These are phyloP conservation scores for Nasalis larvatus DNA, from an alignment of 2,113 vertebrate species.

Conservation along the genomic window DNA sequence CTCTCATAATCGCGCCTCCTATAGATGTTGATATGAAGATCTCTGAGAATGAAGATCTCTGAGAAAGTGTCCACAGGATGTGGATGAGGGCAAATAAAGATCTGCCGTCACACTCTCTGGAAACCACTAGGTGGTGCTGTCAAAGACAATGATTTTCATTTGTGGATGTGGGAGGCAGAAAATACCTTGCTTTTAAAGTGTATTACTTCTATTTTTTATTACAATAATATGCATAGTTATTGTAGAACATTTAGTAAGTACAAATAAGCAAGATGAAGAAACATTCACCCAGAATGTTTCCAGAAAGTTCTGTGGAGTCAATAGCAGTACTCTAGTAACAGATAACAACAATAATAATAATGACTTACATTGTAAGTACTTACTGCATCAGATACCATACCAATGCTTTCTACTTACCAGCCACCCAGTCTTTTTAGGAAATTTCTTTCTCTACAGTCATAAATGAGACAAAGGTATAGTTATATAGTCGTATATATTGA, in stretches of 20 bases:
- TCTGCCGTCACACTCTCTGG: neutral
- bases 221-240: neutral
- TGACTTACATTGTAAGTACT: neutral
- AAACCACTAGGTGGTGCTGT: conserved; percentile 41
- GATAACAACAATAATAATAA: neutral
- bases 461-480: neutral
- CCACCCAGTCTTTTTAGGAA: neutral
- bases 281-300: neutral
- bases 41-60: neutral
- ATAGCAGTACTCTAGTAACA: neutral
- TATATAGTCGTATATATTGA: neutral
- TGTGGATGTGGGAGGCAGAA: neutral
- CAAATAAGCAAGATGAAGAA: neutral
- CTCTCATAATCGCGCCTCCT: neutral
- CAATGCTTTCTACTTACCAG: neutral
- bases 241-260: neutral
- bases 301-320: neutral
- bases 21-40: neutral
- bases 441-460: neutral
- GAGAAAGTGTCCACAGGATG: too few species aligned
- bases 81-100: neutral
- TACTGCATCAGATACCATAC: neutral
- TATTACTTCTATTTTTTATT: neutral
- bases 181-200: neutral
- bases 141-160: neutral